phyloP scores from a whole-genome alignment of 1,140 invertebrate species.

The Pachyrhynchus sulphureomaculatus region DNA sequence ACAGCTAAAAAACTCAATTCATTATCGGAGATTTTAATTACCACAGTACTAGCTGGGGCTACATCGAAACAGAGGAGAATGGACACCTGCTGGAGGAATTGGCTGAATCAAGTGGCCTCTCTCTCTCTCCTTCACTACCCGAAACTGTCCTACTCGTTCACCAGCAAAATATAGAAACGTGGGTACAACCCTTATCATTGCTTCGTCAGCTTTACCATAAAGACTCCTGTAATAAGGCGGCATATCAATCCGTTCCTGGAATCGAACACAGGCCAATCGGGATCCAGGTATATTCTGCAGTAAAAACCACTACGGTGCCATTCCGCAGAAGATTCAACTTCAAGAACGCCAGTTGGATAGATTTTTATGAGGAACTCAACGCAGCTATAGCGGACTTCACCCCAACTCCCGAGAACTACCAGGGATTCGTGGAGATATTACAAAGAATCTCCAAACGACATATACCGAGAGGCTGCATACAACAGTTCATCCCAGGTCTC shows the following conservation, averaged over 20 bases:
- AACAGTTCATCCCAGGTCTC: no score
- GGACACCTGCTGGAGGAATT: not conserved
- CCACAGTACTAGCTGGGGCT: not conserved
- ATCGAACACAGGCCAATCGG: not conserved
- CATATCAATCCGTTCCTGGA: no score
- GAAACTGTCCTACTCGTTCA: not conserved
- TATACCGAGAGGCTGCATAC: no score
- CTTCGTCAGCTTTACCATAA: not conserved
- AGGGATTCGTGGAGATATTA: not conserved
- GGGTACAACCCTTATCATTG: not conserved
- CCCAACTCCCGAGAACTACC: no score
- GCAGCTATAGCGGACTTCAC: not conserved
- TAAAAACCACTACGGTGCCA: not conserved
- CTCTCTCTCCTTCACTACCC: not conserved
- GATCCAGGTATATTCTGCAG: not conserved
- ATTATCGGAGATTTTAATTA: not conserved
- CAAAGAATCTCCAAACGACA: not conserved
- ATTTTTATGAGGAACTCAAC: not conserved
- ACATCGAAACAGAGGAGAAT: not conserved
- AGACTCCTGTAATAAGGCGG: no score
- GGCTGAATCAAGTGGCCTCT: not conserved
- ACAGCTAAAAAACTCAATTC: not conserved
- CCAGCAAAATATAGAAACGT: not conserved
- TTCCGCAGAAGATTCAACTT: no score
- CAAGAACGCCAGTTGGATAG: not conserved